Conservation (phyloP, 2,113 vertebrate genomes). For the Psephotus haematonotus region DNA sequence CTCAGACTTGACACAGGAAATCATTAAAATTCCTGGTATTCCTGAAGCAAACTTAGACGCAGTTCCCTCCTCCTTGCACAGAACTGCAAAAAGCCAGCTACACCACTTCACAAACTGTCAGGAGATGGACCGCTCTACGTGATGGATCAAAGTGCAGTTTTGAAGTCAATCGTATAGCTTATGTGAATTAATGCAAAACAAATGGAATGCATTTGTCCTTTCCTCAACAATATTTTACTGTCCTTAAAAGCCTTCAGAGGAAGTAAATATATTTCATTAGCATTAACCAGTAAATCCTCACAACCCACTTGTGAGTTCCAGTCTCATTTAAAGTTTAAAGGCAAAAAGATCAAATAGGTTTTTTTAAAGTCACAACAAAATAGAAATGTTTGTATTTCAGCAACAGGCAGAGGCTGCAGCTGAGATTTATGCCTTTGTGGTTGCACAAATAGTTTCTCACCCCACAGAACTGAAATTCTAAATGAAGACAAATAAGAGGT, state of each 20-base stretch:
- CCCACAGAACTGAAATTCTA: neutral
- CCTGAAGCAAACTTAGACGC: neutral
- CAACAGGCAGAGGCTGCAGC: neutral
- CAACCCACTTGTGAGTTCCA: neutral
- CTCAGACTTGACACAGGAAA: slow-evolving; percentile 61
- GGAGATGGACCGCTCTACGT: neutral
- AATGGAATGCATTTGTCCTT: neutral
- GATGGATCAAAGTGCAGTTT: neutral
- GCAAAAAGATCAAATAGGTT: neutral
- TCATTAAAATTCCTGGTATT: slow-evolving; percentile 72
- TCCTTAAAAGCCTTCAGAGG: neutral
- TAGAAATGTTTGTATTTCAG: neutral
- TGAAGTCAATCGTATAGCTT: neutral
- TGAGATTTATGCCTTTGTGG: neutral
- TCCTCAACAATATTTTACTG: neutral
- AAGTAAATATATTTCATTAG: neutral
- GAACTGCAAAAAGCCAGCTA: neutral
- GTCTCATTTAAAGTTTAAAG: neutral
- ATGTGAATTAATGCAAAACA: neutral
- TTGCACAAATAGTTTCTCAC: neutral
- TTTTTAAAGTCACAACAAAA: neutral
- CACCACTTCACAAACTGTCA: neutral
- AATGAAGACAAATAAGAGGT: neutral
- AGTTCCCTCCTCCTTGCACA: neutral
- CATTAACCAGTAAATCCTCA: neutral